Evolutionary conservation across 2,113 vertebrate species (phyloP).

Genomic region (Lichenostomus cassidix): DNA sequence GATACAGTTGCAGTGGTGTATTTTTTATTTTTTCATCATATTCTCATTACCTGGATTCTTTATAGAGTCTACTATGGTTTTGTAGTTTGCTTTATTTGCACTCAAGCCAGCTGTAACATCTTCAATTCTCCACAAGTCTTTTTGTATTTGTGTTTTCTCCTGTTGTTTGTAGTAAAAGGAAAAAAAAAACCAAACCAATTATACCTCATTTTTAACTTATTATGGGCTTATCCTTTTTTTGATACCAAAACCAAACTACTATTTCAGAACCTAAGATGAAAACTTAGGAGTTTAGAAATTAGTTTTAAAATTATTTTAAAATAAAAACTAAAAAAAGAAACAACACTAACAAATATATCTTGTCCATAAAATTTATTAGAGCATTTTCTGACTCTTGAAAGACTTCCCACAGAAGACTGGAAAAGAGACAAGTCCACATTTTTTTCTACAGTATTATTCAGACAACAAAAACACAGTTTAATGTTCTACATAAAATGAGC

Average conservation of each 20-base stretch:
- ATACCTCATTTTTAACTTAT: neutral
- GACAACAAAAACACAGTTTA: neutral
- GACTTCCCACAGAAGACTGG: neutral
- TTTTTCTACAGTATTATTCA: neutral
- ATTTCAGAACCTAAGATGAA: neutral
- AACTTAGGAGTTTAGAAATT: neutral
- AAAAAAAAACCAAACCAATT: neutral
- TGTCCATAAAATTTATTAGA: neutral
- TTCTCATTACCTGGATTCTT: constrained; percentile 88
- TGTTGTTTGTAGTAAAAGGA: constrained; percentile 58
- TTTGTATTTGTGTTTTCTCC: constrained; percentile 92
- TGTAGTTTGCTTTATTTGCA: constrained; percentile 92
- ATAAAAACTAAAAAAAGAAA: neutral
- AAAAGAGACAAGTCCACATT: neutral
- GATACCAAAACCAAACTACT: neutral
- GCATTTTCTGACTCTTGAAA: neutral
- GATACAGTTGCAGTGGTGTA: neutral
- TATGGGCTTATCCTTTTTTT: neutral
- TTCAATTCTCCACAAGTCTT: constrained; percentile 96
- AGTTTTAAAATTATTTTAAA: neutral
- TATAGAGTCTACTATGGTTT: constrained; percentile 90
- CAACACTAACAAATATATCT: neutral
- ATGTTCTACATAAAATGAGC: neutral
- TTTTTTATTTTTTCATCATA: neutral
- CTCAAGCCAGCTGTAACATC: constrained; percentile 95